Evolutionary conservation across 2,797 vertebrate genomes (phyloP).

Genomic region (Todus mexicanus): DNA sequence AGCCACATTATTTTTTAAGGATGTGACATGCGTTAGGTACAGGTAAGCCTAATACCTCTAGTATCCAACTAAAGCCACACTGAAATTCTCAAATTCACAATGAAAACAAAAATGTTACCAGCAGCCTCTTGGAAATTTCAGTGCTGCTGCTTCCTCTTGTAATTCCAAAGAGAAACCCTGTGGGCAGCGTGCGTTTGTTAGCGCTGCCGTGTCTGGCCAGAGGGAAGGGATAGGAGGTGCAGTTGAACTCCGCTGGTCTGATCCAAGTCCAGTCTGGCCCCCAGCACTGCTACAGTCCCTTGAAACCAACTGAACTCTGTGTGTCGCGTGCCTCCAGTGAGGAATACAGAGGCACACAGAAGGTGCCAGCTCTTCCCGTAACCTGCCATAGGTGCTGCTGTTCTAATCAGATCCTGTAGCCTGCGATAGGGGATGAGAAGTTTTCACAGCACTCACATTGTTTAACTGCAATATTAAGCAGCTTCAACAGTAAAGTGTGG

Average conservation of each 20-base stretch:
- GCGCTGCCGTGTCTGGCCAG: neutral
- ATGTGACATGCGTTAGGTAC: neutral
- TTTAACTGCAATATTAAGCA: neutral
- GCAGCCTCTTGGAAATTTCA: neutral
- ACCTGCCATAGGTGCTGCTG: neutral
- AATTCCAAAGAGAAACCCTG: neutral
- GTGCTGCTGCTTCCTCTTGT: neutral
- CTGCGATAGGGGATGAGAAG: neutral
- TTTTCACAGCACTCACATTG: neutral
- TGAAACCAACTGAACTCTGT: neutral
- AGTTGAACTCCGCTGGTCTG: neutral
- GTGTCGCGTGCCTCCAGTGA: neutral
- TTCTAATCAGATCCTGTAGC: neutral
- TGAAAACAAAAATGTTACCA: constrained; percentile 1
- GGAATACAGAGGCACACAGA: neutral
- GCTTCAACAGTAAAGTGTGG: neutral
- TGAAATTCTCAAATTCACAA: neutral
- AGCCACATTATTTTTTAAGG: neutral
- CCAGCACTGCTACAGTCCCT: fast-evolving
- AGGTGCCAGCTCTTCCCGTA: neutral
- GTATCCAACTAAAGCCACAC: neutral
- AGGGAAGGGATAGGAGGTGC: neutral
- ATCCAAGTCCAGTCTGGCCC: fast-evolving
- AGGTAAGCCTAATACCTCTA: neutral
- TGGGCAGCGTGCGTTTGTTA: neutral